Conservation (phyloP, 2,888 invertebrate species). For the Cyaniris semiargus region DNA sequence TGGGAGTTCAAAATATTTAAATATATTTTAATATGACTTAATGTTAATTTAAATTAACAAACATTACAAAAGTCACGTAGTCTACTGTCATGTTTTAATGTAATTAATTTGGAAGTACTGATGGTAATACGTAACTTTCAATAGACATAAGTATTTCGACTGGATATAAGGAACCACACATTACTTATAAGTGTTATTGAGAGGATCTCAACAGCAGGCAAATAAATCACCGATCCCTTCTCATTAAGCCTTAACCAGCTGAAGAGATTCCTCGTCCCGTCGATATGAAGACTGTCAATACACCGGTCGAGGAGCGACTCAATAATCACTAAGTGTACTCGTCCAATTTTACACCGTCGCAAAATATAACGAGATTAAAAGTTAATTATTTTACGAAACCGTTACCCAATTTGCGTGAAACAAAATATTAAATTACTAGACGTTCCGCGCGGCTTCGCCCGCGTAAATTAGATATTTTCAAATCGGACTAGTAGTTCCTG, state of each 20-base stretch:
- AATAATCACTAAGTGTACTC: not conserved
- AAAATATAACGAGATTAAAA: slow-evolving; percentile 10
- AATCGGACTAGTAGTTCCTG: too few relatives aligned
- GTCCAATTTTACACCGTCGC: not conserved
- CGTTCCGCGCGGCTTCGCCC: too few relatives aligned
- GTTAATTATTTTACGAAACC: slow-evolving; percentile 20
- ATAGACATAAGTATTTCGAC: not conserved
- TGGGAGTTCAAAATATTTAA: too few relatives aligned
- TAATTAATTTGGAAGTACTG: too few relatives aligned
- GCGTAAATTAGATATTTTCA: too few relatives aligned
- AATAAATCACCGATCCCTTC: not conserved
- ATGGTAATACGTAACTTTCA: not conserved
- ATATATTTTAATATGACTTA: too few relatives aligned
- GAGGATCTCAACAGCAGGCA: not conserved
- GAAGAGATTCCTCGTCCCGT: not conserved
- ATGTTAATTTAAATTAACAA: too few relatives aligned
- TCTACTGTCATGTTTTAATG: too few relatives aligned
- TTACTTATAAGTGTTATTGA: not conserved
- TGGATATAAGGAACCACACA: not conserved
- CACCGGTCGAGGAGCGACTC: not conserved
- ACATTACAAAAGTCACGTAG: too few relatives aligned
- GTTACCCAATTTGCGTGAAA: slow-evolving; percentile 9
- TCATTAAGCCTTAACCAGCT: not conserved
- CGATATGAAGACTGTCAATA: slow-evolving; percentile 1
- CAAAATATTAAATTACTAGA: slow-evolving; percentile 20